Percentiles rank a stretch among this genome's conserved stretches.
phyloP scores from a whole-genome alignment of 1,140 invertebrate genomes.

The Aricia agestis region DNA sequence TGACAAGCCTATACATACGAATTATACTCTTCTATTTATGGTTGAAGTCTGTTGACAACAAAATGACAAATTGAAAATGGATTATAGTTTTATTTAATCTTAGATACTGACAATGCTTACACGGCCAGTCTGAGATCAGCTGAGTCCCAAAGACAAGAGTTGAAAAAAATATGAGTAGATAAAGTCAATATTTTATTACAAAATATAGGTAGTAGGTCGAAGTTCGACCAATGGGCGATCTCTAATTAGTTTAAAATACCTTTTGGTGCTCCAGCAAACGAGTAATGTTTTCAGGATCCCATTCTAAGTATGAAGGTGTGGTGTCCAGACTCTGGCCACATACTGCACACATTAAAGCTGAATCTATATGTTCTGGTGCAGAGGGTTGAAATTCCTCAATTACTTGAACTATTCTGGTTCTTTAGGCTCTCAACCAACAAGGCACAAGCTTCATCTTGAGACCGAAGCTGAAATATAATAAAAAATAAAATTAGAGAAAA shows the following conservation, averaged over 20 bases:
- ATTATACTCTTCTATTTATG: too few species aligned
- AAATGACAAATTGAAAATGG: too few species aligned
- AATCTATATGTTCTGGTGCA: background rate
- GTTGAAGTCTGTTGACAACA: too few species aligned
- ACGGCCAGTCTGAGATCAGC: too few species aligned
- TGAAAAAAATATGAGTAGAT: too few species aligned
- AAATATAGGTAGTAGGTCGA: too few species aligned
- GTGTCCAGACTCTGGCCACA: background rate
- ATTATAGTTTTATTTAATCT: too few species aligned
- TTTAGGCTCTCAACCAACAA: background rate
- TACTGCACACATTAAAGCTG: conserved; percentile 1
- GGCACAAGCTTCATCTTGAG: background rate
- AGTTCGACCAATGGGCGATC: fast-evolving
- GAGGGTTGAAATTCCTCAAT: background rate
- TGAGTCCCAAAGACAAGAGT: too few species aligned
- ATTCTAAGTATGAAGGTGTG: background rate
- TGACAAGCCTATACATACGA: too few species aligned
- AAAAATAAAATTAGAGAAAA: background rate
- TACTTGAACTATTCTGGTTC: background rate
- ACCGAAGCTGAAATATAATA: background rate
- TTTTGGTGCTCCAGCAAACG: background rate
- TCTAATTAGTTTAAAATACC: background rate
- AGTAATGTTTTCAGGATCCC: background rate
- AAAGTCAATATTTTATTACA: too few species aligned
- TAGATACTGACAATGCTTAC: too few species aligned